Percentiles rank a stretch among this genome's conserved stretches.
Evolutionary conservation across 2,888 invertebrate species (phyloP).

Genomic region (Ichneumon xanthorius): DNA sequence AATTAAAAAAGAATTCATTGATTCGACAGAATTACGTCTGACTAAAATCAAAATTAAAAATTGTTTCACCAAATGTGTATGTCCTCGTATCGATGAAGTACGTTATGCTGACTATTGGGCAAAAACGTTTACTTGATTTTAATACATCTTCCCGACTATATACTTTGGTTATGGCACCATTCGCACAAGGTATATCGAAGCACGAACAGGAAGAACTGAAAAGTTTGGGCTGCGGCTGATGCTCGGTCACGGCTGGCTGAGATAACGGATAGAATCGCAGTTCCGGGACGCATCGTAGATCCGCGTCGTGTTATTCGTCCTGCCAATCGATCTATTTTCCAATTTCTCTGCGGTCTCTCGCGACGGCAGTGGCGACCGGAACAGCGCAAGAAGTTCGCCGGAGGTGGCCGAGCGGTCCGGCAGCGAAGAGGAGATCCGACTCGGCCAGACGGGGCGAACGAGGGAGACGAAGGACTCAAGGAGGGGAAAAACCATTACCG

Average conservation of each 20-base stretch:
- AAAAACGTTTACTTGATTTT: too few relatives aligned
- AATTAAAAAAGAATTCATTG: too few relatives aligned
- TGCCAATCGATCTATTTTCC: constrained; percentile 25
- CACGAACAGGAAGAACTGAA: too few relatives aligned
- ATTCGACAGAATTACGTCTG: too few relatives aligned
- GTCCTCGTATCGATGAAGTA: too few relatives aligned
- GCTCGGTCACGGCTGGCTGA: background rate
- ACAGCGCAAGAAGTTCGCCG: constrained; percentile 25
- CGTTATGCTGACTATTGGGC: too few relatives aligned
- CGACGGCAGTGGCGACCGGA: constrained; percentile 49
- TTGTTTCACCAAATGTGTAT: too few relatives aligned
- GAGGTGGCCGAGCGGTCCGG: background rate
- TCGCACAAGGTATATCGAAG: too few relatives aligned
- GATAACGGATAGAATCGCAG: background rate
- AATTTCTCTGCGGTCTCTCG: constrained; percentile 51
- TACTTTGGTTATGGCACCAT: too few relatives aligned
- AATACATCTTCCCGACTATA: too few relatives aligned
- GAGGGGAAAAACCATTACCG: constrained; percentile 15
- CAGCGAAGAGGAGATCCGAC: constrained; percentile 24
- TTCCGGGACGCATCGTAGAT: constrained; percentile 52
- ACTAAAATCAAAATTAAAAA: too few relatives aligned
- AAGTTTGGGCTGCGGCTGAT: too few relatives aligned
- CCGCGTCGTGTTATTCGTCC: constrained; percentile 36
- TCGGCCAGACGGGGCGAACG: constrained; percentile 28
- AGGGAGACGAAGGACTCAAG: constrained; percentile 5